Base-by-base conservation (phyloP, 2,113 vertebrate genomes). In the Pseudorhombus dupliciocellatus region DNA sequence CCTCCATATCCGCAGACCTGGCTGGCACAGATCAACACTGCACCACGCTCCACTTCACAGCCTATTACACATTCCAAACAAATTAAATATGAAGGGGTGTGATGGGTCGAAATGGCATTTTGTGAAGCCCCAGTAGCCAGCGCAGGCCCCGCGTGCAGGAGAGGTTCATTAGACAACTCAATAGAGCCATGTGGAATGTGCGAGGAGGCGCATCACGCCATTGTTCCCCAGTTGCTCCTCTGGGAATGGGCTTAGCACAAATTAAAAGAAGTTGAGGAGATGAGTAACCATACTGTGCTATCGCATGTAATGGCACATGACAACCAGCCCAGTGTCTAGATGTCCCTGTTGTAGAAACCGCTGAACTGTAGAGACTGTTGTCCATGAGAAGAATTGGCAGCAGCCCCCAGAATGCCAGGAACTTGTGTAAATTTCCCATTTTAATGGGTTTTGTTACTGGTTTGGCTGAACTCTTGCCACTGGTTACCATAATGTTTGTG, bases 101-200 rank as follows among this genome's bases (percentile, higher is more conserved):
- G 72, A 85, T 50, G 79, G 80, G 64, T 61, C 24, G 59, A 72
- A 25, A 62, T 75, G 66, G 81, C 4, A 66, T 88, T 88, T 72
- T 3, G 46, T 30, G 48, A 70, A 73, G 75, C 64, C 60, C 71
- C 54, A 46, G 72, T 51, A 75, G 64, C 64, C 79, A 79, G 69
- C 4, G 25, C 58, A 51, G 79, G 46, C 66, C 74, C 58, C 44
- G 52, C 75, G 82, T 60, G 84, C 70, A 20, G 83, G 54, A 64
- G 77, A 89, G 89, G 79, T 90, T 91, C 90, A 88, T 91, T 91
- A 90, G 83, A 90, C 77, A 81, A 80, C 86, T 86, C 84, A 86
- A 87, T 77, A 59, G 75, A 84, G 84, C 73, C 86, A 28, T 30
- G 84, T 89, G 88, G 88, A 91, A 92, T 88, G 84, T 77, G 83